Evolutionary conservation across 2,888 invertebrate species (phyloP).

Genomic region (Scelioninae gen. 1): DNA sequence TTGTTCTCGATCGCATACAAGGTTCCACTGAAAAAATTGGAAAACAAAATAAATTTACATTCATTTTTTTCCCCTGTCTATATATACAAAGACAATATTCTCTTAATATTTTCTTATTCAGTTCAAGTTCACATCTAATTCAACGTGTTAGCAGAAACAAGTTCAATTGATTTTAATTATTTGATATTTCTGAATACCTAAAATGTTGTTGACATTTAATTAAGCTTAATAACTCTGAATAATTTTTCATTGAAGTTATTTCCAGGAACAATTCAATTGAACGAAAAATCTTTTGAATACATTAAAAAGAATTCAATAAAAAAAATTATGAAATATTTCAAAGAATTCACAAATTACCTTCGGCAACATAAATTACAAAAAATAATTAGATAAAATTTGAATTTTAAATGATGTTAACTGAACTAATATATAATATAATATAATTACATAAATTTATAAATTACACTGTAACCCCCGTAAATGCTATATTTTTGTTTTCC

Average conservation of each 20-base stretch:
- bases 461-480: too few relatives aligned
- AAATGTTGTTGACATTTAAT: constrained; percentile 13
- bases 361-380: too few relatives aligned
- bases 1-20: constrained; percentile 86
- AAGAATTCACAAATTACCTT: too few relatives aligned
- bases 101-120: constrained; percentile 8
- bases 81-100: background rate
- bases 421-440: too few relatives aligned
- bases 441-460: too few relatives aligned
- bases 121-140: constrained; percentile 16
- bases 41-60: background rate
- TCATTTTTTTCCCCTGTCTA: background rate
- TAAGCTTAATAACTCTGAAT: constrained; percentile 19
- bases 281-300: too few relatives aligned
- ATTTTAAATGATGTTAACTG: too few relatives aligned
- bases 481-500: too few relatives aligned
- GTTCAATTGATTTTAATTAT: constrained; percentile 31
- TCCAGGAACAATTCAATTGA: constrained; percentile 4
- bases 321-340: background rate
- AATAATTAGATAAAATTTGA: too few relatives aligned
- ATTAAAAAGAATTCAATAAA: constrained; percentile 13
- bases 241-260: constrained; percentile 11
- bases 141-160: background rate
- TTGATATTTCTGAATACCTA: constrained; percentile 17
- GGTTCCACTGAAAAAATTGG: constrained; percentile 85